Evolutionary conservation across 2,797 vertebrate genomes (phyloP).

Genomic region (Sorex maritimensis): DNA sequence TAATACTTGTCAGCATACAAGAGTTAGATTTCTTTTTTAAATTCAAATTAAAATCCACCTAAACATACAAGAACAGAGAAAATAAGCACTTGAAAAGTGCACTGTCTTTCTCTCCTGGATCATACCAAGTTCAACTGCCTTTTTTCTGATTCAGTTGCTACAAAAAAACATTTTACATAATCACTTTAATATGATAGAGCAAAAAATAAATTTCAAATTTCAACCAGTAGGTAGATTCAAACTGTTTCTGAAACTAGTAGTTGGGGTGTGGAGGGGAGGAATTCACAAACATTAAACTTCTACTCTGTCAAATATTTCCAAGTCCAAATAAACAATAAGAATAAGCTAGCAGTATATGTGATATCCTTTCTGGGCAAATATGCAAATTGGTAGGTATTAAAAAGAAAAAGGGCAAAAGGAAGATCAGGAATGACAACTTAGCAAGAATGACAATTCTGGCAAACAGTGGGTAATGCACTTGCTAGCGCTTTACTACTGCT

Average conservation of each 20-base stretch:
- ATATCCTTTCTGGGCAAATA: neutral
- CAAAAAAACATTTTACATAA: slow-evolving; percentile 12
- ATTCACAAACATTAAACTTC: slow-evolving; percentile 32
- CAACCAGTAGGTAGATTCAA: neutral
- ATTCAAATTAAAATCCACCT: slow-evolving; percentile 4
- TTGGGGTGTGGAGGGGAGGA: neutral
- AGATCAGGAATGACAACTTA: slow-evolving; percentile 36
- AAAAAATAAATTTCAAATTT: slow-evolving; percentile 43
- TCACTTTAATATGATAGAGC: neutral
- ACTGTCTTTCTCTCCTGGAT: neutral
- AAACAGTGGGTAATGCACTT: neutral
- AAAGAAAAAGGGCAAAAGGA: neutral
- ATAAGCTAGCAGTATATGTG: neutral
- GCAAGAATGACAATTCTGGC: neutral
- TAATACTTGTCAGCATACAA: neutral
- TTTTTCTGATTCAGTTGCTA: slow-evolving; percentile 45
- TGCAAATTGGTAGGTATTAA: neutral
- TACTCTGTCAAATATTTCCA: slow-evolving; percentile 45
- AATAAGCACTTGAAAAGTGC: neutral
- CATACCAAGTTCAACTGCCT: neutral
- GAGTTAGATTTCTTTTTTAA: slow-evolving; percentile 2
- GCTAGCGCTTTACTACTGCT: neutral
- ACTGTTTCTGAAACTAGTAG: slow-evolving; percentile 53
- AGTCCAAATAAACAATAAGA: neutral
- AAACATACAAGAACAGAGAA: neutral